Conservation (phyloP, 2,888 invertebrate genomes). For the Drosophila picticornis region DNA sequence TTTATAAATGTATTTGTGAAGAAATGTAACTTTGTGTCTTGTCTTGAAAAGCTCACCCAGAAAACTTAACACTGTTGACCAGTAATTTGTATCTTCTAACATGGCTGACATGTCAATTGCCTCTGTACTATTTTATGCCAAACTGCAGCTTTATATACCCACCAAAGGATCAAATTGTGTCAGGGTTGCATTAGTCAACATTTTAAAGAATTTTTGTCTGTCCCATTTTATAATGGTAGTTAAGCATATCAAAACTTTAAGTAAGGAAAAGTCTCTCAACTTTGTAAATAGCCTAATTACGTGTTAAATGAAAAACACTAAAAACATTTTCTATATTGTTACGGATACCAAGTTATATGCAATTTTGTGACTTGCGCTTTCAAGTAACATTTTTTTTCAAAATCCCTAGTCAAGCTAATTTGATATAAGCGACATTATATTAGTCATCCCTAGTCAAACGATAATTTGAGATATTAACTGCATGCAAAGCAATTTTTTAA, state of each 20-base stretch:
- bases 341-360: background rate
- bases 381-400: background rate
- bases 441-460: conserved; percentile 17
- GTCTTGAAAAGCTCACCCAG: conserved; percentile 46
- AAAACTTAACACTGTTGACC: conserved; percentile 62
- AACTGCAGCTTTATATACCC: conserved; percentile 28
- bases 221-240: background rate
- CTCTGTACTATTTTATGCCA: conserved; percentile 1
- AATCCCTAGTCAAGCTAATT: background rate
- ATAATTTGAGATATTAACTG: conserved; percentile 49
- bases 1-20: background rate
- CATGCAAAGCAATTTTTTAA: conserved; percentile 31
- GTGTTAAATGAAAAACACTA: background rate
- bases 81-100: conserved; percentile 38
- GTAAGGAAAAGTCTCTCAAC: background rate
- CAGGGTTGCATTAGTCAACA: conserved; percentile 13
- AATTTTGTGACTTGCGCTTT: background rate
- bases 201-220: background rate
- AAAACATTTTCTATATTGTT: background rate
- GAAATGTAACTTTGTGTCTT: background rate
- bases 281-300: background rate
- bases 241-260: background rate
- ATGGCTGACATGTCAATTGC: conserved; percentile 13
- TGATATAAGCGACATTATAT: background rate
- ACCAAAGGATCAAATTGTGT: background rate